Percentiles rank a stretch among this genome's conserved stretches.
phyloP scores from a whole-genome alignment of 1,140 invertebrate species.

The Copidosoma floridanum region DNA sequence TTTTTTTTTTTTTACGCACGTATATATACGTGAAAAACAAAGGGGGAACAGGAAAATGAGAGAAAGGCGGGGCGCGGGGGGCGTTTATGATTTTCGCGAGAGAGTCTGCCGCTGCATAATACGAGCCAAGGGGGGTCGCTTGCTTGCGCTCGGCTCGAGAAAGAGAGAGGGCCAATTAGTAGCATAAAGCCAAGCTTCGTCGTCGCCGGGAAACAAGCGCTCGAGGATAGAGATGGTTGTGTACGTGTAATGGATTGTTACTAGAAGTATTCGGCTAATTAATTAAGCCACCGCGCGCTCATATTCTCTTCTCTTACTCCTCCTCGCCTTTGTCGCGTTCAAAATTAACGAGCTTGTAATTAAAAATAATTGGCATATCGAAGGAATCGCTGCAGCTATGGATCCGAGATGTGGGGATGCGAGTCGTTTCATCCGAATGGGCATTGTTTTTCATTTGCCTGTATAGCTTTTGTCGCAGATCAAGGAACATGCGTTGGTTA shows the following conservation, averaged over 20 bases:
- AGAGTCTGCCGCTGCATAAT: slow-evolving; percentile 33
- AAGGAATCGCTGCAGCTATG: too few species aligned
- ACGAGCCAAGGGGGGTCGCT: too few species aligned
- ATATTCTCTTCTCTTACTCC: slow-evolving; percentile 21
- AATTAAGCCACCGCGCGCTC: slow-evolving; percentile 50
- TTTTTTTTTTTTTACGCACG: too few species aligned
- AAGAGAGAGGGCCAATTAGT: slow-evolving; percentile 59
- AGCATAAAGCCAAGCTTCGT: slow-evolving; percentile 49
- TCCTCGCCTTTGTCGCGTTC: not conserved
- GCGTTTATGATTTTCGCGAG: slow-evolving; percentile 54
- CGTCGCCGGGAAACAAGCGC: slow-evolving; percentile 33
- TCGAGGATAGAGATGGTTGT: slow-evolving; percentile 47
- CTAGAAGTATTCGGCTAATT: slow-evolving; percentile 59
- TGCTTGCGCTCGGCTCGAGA: slow-evolving; percentile 33
- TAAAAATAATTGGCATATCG: slow-evolving; percentile 11
- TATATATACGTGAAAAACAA: slow-evolving; percentile 13
- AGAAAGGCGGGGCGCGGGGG: slow-evolving; percentile 26
- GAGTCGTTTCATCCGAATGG: too few species aligned
- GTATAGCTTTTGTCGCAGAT: slow-evolving; percentile 7
- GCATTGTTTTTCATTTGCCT: too few species aligned
- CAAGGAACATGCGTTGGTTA: not conserved
- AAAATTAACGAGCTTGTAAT: not conserved
- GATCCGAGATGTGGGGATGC: too few species aligned
- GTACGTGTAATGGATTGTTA: slow-evolving; percentile 59
- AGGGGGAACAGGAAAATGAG: slow-evolving; percentile 21